Evolutionary conservation across 53 echinoderm and acorn worm genomes (phyloP), one percentile per base, ranked within the genome.

Genomic region (Actinopyga echinites): DNA sequence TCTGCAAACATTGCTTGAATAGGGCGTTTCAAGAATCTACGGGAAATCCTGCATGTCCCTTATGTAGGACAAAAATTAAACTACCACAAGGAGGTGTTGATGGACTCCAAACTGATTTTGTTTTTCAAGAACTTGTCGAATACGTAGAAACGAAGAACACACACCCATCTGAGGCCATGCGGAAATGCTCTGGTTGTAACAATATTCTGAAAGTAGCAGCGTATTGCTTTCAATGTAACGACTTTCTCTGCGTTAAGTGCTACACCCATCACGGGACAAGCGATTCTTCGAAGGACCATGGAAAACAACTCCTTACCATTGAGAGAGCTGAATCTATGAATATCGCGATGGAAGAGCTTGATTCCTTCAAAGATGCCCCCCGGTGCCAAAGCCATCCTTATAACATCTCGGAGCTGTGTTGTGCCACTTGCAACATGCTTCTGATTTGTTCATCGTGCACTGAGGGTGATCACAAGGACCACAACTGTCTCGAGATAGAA

Each of bases 381-480:
- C 23, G 74, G 45, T 74, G 74, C 7, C 52, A 3, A 30, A 49
- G 7, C 15, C 74, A 74, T 52, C 12, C 24, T 3, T 35, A 42
- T 2, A 67, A 30, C 17, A 23, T 4, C 6, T 43, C 53, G 6
- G 40, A 64, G 17, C 12, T 58, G 38, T 58, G 62, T 30, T 52
- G 83, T 32, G 11, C 8, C 20, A 65, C 83, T 43, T 64, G 53
- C 24, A 25, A 38, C 9, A 82, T 38, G 24, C 7, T 25, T 21
- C 65, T 42, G 10, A 65, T 64, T 30, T 64, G 64, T 13, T 8
- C 64, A 12, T 19, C 43, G 6, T 60, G 58, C 43, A 29, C 53
- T 26, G 45, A 52, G 13, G 29, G 53, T 8, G 44, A 75, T 10
- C 75, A 75, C 54, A 75, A 80, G 21, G 71, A 49, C 19, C 84